Conservation (phyloP, 2,113 vertebrate species). For the Upupa epops region DNA sequence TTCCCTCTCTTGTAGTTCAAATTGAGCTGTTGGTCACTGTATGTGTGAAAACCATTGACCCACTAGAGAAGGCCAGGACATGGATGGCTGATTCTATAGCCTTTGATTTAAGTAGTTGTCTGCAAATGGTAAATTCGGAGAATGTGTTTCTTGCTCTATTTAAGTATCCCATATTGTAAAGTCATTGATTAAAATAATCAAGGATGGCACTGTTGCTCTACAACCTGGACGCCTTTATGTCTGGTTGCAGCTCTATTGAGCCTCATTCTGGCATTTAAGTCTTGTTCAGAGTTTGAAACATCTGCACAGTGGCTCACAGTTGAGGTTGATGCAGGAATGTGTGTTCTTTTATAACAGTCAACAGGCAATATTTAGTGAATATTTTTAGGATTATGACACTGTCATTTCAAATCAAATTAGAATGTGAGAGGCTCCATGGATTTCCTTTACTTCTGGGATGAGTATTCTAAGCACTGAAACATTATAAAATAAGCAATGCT, state of each 20-base stretch:
- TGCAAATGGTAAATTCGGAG: neutral
- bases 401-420: neutral
- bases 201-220: neutral
- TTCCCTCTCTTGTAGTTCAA: neutral
- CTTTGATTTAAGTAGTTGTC: neutral
- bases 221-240: neutral
- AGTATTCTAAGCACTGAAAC: neutral
- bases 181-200: neutral
- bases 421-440: neutral
- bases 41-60: neutral
- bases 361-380: neutral
- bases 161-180: neutral
- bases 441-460: neutral
- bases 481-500: neutral
- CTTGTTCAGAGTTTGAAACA: neutral
- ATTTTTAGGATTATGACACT: neutral
- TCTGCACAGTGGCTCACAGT: neutral
- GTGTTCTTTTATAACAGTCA: neutral
- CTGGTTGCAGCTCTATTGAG: neutral
- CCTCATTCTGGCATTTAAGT: neutral
- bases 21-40: neutral
- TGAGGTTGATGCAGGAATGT: neutral
- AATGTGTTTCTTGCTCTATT: neutral
- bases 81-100: fast-evolving
- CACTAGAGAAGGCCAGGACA: neutral